Evolutionary conservation across 2,797 vertebrate genomes (phyloP), one percentile per base, ranked within the genome.

Genomic region (Corythornis leucogaster): DNA sequence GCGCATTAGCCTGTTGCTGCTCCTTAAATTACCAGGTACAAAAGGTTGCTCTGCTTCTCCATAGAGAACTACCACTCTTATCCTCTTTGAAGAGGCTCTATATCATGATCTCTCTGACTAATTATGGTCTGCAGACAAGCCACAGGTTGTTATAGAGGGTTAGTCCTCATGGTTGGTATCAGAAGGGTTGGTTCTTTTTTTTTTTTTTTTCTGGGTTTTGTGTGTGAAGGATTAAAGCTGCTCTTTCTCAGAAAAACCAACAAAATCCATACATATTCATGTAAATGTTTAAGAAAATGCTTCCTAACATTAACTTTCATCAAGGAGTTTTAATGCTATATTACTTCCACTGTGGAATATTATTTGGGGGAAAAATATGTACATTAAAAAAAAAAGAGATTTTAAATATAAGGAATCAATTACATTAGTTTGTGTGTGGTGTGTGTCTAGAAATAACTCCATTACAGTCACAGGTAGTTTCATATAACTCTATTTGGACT

Each of bases 1-100:
- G 93, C 95, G 76, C 96, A 94, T 98, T 98, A 97, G 97, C 98
- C 98, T 98, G 98, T 98, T 98, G 98, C 98, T 98, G 97, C 97
- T 98, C 97, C 97, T 98, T 97, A 97, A 98, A 98, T 98, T 98
- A 98, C 97, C 97, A 96, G 97, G 93, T 96, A 98, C 98, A 98
- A 98, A 98, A 97, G 97, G 97, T 96, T 97, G 97, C 94, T 97
- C 97, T 97, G 85, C 96, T 95, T 96, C 97, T 97, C 97, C 75
- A 74, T 80, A 70, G 96, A 97, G 96, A 97, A 92, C 97, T 97
- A 97, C 97, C 96, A 96, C 97, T 98, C 96, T 97, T 93, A 88
- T 38, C 93, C 89, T 92, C 67, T 96, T 91, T 97, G 96, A 97
- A 98, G 97, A 98, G 98, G 86, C 95, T 97, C 95, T 96, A 78